Conservation (phyloP, 2,797 vertebrate species). For the Protosalanx chinensis region DNA sequence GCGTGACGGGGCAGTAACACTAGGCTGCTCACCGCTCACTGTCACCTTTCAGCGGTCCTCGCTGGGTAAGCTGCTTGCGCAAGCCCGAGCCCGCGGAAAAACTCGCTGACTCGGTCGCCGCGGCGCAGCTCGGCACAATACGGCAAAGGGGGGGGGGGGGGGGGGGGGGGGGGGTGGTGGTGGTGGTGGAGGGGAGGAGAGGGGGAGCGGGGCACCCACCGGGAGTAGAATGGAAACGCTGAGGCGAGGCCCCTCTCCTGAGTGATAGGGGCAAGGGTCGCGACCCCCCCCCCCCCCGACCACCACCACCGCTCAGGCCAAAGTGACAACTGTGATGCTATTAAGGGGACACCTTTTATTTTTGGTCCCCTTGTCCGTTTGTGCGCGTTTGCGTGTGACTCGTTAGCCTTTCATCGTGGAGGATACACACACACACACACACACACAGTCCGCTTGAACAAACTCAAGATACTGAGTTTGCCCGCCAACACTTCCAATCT, state of each 20-base stretch:
- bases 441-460: not conserved
- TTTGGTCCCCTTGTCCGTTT: too few species aligned
- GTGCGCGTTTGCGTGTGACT: not conserved
- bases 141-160: not conserved
- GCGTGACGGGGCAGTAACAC: not conserved
- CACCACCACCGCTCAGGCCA: too few species aligned
- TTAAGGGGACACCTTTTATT: not conserved
- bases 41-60: not conserved
- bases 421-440: not conserved
- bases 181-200: too few species aligned
- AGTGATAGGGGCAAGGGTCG: conserved; percentile 12
- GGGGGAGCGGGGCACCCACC: not conserved
- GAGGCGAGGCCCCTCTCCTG: conserved; percentile 20
- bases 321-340: conserved; percentile 2
- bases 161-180: too few species aligned
- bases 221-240: conserved; percentile 25
- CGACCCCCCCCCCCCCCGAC: not conserved
- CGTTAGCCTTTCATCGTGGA: not conserved
- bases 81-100: conserved; percentile 3
- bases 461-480: not conserved
- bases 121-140: conserved; percentile 17
- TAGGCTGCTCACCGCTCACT: not conserved
- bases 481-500: not conserved
- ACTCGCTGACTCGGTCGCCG: conserved; percentile 25
- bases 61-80: conserved; percentile 8